phyloP scores from a whole-genome alignment of 1,140 invertebrate genomes.

The Olivierus martensii region DNA sequence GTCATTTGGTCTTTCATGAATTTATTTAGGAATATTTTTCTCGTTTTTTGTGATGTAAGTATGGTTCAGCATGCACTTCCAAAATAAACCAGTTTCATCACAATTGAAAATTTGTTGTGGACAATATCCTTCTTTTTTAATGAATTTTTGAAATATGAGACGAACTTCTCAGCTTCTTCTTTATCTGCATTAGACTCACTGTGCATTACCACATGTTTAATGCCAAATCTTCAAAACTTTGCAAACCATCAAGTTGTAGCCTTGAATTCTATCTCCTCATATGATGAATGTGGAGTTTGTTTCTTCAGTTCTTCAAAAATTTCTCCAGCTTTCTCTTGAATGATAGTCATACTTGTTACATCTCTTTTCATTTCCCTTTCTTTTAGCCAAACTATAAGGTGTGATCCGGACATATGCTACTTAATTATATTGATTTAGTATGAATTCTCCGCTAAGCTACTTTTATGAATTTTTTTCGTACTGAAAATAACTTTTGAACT shows the following conservation, averaged over 20 bases:
- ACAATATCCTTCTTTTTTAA: neutral
- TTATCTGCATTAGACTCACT: slow-evolving; percentile 31
- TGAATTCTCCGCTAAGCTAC: too few relatives aligned
- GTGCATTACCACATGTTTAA: neutral
- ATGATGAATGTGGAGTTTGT: too few relatives aligned
- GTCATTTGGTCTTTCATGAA: slow-evolving; percentile 4
- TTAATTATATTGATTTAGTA: too few relatives aligned
- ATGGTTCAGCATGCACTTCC: slow-evolving; percentile 20
- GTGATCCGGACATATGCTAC: too few relatives aligned
- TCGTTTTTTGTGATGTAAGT: slow-evolving; percentile 15
- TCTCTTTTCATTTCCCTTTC: too few relatives aligned
- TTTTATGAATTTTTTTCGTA: too few relatives aligned
- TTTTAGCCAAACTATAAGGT: too few relatives aligned
- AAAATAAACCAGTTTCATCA: slow-evolving; percentile 12
- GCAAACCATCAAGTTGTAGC: neutral
- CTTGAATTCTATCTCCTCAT: neutral
- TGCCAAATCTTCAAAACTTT: neutral
- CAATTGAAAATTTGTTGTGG: slow-evolving; percentile 9
- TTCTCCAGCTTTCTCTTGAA: too few relatives aligned
- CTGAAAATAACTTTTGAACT: too few relatives aligned
- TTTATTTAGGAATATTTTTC: slow-evolving; percentile 8
- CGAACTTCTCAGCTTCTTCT: neutral
- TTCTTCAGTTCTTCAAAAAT: too few relatives aligned
- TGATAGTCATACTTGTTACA: too few relatives aligned
- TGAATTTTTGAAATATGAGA: slow-evolving; percentile 1